phyloP scores from a whole-genome alignment of 2,797 vertebrate genomes.

The Amazona ochrocephala region DNA sequence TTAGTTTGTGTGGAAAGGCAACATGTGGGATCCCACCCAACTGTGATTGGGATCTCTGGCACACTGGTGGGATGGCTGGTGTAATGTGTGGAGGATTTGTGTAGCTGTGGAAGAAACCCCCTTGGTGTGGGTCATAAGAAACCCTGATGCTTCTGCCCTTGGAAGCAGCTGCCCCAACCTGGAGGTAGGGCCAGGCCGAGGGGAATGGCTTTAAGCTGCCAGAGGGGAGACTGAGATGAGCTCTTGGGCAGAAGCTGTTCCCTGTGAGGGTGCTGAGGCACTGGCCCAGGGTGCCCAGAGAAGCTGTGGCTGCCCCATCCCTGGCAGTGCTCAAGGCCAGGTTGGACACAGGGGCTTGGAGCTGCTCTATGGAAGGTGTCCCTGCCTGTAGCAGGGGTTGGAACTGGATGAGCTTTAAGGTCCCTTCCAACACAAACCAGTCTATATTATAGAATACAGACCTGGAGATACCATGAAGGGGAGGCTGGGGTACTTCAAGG shows the following conservation, averaged over 20 bases:
- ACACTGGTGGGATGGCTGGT: neutral
- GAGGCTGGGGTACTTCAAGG: neutral
- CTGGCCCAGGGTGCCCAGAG: too few relatives aligned
- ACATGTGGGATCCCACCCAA: neutral
- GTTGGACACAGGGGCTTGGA: too few relatives aligned
- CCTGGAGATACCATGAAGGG: neutral
- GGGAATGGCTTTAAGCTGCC: too few relatives aligned
- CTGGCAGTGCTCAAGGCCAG: too few relatives aligned
- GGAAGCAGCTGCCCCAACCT: neutral
- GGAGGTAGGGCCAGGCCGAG: neutral
- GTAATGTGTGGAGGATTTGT: neutral
- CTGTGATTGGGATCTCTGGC: neutral
- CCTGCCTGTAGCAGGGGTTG: neutral
- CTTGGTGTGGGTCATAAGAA: neutral
- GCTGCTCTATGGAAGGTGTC: too few relatives aligned
- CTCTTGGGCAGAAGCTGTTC: too few relatives aligned
- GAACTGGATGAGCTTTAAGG: fast-evolving
- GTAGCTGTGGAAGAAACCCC: neutral
- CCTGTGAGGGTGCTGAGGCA: too few relatives aligned
- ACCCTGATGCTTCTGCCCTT: neutral
- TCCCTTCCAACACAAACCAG: neutral
- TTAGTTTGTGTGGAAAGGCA: neutral
- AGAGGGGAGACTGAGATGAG: too few relatives aligned
- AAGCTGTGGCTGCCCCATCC: too few relatives aligned
- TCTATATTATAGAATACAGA: neutral